These are phyloP conservation scores for Scaptomyza polygonia DNA, from an alignment of 2,888 invertebrate genomes.

Conservation along the genomic window DNA sequence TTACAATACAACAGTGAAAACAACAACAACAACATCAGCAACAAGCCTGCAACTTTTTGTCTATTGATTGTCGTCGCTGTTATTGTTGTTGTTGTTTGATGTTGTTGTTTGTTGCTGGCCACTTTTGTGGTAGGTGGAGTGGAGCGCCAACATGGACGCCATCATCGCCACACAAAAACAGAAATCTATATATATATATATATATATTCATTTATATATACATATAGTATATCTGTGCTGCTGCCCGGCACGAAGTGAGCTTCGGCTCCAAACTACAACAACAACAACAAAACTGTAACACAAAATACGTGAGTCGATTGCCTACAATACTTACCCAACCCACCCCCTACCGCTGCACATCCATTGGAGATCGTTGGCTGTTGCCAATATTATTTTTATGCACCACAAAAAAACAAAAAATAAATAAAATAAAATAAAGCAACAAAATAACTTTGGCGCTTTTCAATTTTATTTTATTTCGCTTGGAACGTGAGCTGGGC, in stretches of 20 bases:
- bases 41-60: conserved; percentile 52
- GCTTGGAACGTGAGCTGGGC: conserved; percentile 75
- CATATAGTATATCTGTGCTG: conserved; percentile 26
- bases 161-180: conserved; percentile 56
- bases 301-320: conserved; percentile 79
- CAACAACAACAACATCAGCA: conserved; percentile 56
- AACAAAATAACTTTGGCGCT: conserved; percentile 28
- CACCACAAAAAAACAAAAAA: conserved; percentile 9
- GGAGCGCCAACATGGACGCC: conserved; percentile 77
- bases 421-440: conserved; percentile 1
- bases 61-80: conserved; percentile 75
- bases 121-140: conserved; percentile 77
- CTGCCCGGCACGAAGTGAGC: conserved; percentile 66
- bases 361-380: conserved; percentile 23
- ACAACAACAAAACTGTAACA: conserved; percentile 72
- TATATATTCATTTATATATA: conserved; percentile 14
- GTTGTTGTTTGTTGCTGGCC: conserved; percentile 69
- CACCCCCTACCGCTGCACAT: conserved; percentile 16
- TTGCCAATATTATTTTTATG: conserved; percentile 37
- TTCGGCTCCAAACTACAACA: conserved; percentile 42
- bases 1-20: conserved; percentile 63
- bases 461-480: conserved; percentile 72
- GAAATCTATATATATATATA: conserved; percentile 13
- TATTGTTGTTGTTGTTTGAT: conserved; percentile 60
- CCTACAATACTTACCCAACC: conserved; percentile 34